Percentiles rank a stretch among this genome's conserved stretches.
phyloP scores from a whole-genome alignment of 2,113 vertebrate genomes.

The Motacilla tschutschensis region DNA sequence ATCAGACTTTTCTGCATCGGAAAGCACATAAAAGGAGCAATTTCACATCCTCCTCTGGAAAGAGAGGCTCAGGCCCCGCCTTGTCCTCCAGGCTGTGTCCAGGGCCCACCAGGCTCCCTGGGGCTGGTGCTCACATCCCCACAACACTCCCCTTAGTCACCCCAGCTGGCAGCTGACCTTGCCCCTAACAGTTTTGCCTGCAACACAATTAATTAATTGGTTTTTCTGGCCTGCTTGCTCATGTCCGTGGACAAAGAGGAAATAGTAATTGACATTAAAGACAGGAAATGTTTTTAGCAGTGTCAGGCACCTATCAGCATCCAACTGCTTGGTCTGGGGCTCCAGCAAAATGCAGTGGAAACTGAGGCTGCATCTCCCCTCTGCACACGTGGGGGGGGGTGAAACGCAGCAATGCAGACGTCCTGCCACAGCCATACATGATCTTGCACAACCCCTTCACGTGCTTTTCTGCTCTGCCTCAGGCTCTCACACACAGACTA shows the following conservation, averaged over 20 bases:
- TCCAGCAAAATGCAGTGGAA: not conserved
- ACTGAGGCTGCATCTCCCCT: not conserved
- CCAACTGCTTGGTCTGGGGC: not conserved
- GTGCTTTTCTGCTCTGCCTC: not conserved
- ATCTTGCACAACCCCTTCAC: not conserved
- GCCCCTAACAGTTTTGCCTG: not conserved
- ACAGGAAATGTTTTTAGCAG: not conserved
- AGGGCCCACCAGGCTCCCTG: not conserved
- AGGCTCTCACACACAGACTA: rapidly evolving
- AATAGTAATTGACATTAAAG: not conserved
- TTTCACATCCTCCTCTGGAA: not conserved
- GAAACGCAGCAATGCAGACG: rapidly evolving
- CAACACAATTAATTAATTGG: not conserved
- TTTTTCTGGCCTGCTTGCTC: not conserved
- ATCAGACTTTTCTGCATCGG: not conserved
- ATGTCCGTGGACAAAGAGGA: not conserved
- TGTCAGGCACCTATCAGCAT: not conserved
- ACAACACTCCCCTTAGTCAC: not conserved
- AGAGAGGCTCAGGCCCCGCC: not conserved
- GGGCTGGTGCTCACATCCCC: not conserved
- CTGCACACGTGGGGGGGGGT: rapidly evolving
- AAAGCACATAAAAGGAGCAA: not conserved
- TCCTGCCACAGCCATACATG: not conserved
- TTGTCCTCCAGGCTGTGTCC: rapidly evolving
- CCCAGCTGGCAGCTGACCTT: not conserved